Conservation (phyloP, 2,888 invertebrate species). For the Theodoxus fluviatilis region DNA sequence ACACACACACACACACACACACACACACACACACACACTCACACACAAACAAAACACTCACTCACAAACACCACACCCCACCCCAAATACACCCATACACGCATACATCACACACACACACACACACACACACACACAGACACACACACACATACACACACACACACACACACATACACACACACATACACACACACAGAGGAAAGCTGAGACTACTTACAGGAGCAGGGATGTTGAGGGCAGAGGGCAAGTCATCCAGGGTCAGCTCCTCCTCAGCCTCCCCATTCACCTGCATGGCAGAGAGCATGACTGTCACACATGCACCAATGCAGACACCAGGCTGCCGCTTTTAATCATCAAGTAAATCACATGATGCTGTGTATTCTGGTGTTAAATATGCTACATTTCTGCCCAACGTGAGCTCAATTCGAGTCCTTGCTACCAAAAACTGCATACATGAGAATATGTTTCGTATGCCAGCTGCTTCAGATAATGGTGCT, state of each 20-base stretch:
- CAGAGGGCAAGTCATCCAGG: constrained; percentile 48
- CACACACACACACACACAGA: background rate
- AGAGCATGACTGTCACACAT: background rate
- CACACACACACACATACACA: too few species aligned
- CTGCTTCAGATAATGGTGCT: too few species aligned
- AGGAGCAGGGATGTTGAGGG: background rate
- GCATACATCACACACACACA: background rate
- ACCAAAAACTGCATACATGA: background rate
- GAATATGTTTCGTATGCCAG: background rate
- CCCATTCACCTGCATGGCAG: constrained; percentile 17
- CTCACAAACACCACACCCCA: too few species aligned
- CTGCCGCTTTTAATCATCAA: too few species aligned
- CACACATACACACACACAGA: background rate
- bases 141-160: constrained; percentile 26
- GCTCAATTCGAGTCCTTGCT: background rate
- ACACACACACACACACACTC: too few species aligned
- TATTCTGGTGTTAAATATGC: too few species aligned
- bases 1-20: too few species aligned
- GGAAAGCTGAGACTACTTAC: background rate
- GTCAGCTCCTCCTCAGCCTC: constrained; percentile 41
- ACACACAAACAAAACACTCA: too few species aligned
- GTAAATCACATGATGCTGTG: too few species aligned
- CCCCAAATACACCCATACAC: constrained; percentile 26
- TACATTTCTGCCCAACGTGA: background rate
- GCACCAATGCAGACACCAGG: too few species aligned